Evolutionary conservation across 1,140 invertebrate species (phyloP).

Genomic region (Mylabris phalerata): DNA sequence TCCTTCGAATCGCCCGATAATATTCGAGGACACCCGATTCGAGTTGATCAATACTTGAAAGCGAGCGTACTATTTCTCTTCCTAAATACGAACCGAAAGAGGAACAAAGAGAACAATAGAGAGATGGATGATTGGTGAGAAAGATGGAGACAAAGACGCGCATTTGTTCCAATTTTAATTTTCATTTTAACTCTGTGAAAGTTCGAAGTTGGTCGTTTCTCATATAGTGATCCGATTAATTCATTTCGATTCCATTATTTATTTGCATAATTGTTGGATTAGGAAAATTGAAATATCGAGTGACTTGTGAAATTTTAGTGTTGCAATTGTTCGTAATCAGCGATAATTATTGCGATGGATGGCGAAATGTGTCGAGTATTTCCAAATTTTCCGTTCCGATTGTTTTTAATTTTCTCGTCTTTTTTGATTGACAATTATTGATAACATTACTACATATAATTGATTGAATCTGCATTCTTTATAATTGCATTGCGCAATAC

Average conservation of each 20-base stretch:
- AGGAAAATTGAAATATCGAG: too few relatives aligned
- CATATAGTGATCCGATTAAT: neutral
- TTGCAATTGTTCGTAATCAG: too few relatives aligned
- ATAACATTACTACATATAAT: neutral
- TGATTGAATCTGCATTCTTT: conserved; percentile 12
- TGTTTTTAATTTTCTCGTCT: too few relatives aligned
- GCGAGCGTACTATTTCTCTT: conserved; percentile 22
- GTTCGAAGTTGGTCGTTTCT: conserved; percentile 5
- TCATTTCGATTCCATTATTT: neutral
- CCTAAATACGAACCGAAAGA: neutral
- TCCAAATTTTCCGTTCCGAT: too few relatives aligned
- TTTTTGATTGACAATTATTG: neutral
- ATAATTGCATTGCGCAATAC: conserved; percentile 28
- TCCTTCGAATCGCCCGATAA: conserved; percentile 11
- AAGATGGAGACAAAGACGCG: too few relatives aligned
- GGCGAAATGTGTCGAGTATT: too few relatives aligned
- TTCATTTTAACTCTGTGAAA: neutral
- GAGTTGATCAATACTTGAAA: conserved; percentile 33
- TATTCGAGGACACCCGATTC: conserved; percentile 22
- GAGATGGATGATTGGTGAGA: too few relatives aligned
- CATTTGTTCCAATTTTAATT: conserved; percentile 19
- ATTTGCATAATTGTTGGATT: too few relatives aligned
- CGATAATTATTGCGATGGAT: too few relatives aligned
- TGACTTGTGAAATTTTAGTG: conserved; percentile 1
- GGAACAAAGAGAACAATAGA: too few relatives aligned